A percentile compares a stretch with the other conserved stretches of the same genome.
Conservation (phyloP, 1,140 invertebrate species). For the Venustaconcha ellipsiformis region DNA sequence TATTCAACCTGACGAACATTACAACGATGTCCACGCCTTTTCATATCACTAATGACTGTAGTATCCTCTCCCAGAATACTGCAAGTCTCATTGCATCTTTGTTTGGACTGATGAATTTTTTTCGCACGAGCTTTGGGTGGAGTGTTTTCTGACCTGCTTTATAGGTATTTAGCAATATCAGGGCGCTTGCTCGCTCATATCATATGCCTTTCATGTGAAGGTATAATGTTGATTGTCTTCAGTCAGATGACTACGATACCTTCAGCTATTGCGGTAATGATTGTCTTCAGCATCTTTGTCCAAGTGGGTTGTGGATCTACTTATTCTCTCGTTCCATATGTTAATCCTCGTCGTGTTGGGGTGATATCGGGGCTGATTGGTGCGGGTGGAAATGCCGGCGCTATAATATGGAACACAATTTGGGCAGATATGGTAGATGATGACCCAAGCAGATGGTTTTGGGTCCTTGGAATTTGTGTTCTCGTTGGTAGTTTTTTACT, state of each 20-base stretch:
- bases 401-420: slow-evolving; percentile 1
- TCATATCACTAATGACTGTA: neutral
- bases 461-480: neutral
- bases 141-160: slow-evolving; percentile 3
- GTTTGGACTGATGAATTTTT: slow-evolving; percentile 17
- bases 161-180: neutral
- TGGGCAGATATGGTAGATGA: neutral
- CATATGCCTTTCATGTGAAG: neutral
- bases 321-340: neutral
- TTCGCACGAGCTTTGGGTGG: slow-evolving; percentile 12
- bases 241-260: too few relatives aligned
- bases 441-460: slow-evolving; percentile 6
- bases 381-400: slow-evolving; percentile 10
- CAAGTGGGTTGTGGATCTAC: too few relatives aligned
- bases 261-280: too few relatives aligned
- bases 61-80: slow-evolving; percentile 7
- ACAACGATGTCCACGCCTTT: neutral
- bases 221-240: too few relatives aligned
- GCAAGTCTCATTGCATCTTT: slow-evolving; percentile 19
- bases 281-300: too few relatives aligned
- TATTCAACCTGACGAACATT: neutral
- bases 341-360: neutral
- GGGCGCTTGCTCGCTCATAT: slow-evolving; percentile 4
- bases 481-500: too few relatives aligned
- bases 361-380: neutral